These are phyloP conservation scores for Grammomys dolichurus DNA, from an alignment of 2,113 vertebrate genomes.

Conservation along the genomic window DNA sequence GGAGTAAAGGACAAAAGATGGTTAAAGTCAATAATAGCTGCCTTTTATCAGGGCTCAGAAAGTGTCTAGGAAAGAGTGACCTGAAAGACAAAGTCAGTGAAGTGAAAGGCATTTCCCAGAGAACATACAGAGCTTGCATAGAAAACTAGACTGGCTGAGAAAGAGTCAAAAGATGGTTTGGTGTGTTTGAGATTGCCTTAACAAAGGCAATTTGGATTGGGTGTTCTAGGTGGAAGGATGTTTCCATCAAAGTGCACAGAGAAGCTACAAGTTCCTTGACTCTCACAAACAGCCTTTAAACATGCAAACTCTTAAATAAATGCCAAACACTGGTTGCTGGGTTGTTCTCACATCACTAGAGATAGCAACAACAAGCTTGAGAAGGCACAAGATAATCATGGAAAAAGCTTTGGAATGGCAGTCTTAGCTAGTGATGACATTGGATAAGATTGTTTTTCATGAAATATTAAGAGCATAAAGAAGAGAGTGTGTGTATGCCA, in stretches of 20 bases:
- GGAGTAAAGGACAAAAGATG: background rate
- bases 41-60: background rate
- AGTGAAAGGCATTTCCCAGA: background rate
- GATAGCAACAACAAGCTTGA: background rate
- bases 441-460: constrained; percentile 15
- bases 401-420: background rate
- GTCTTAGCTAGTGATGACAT: background rate
- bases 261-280: background rate
- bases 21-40: background rate
- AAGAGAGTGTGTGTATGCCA: background rate
- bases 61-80: background rate
- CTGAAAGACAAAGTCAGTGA: background rate
- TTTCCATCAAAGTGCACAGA: background rate
- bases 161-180: background rate
- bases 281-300: background rate
- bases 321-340: background rate
- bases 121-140: background rate
- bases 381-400: background rate
- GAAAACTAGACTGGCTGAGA: background rate
- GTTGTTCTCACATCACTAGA: background rate
- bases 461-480: constrained; percentile 15
- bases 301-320: background rate
- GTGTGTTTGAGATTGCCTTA: background rate
- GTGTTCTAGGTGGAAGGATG: background rate
- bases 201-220: background rate